phyloP scores from a whole-genome alignment of 2,888 invertebrate species.

The Perizoma affinitatum region DNA sequence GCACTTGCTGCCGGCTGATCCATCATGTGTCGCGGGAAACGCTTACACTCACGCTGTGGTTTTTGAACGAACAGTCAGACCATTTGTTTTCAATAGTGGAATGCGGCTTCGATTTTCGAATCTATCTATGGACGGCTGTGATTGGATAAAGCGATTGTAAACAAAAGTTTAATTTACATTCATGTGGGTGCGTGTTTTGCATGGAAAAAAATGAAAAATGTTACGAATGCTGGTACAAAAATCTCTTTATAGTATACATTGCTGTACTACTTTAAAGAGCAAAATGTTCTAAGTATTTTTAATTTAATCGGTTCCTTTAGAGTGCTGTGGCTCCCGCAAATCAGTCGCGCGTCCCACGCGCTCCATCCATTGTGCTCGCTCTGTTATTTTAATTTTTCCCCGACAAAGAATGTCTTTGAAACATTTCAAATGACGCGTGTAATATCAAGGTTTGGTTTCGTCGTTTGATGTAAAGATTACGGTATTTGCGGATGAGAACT shows the following conservation, averaged over 20 bases:
- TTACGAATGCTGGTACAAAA: conserved; percentile 3
- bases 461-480: conserved; percentile 81
- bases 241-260: background rate
- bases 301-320: conserved; percentile 61
- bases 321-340: conserved; percentile 49
- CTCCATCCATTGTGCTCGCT: conserved; percentile 65
- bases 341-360: conserved; percentile 53
- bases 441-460: conserved; percentile 74
- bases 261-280: conserved; percentile 24
- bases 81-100: conserved; percentile 33
- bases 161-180: conserved; percentile 15
- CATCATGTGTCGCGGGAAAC: conserved; percentile 68
- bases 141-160: conserved; percentile 25
- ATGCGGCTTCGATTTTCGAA: conserved; percentile 30
- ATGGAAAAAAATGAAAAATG: background rate
- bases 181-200: conserved; percentile 1
- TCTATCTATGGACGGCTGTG: conserved; percentile 28
- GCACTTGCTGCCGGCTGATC: conserved; percentile 65
- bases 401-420: conserved; percentile 79
- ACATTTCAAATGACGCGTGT: conserved; percentile 81
- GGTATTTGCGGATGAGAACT: conserved; percentile 66
- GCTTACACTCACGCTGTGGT: conserved; percentile 31
- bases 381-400: conserved; percentile 82
- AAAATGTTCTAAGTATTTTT: conserved; percentile 64
- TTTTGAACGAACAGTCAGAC: conserved; percentile 31